Percentiles rank a stretch among this genome's conserved stretches.
phyloP scores from a whole-genome alignment of 2,797 vertebrate species.

The Chelonia mydas region DNA sequence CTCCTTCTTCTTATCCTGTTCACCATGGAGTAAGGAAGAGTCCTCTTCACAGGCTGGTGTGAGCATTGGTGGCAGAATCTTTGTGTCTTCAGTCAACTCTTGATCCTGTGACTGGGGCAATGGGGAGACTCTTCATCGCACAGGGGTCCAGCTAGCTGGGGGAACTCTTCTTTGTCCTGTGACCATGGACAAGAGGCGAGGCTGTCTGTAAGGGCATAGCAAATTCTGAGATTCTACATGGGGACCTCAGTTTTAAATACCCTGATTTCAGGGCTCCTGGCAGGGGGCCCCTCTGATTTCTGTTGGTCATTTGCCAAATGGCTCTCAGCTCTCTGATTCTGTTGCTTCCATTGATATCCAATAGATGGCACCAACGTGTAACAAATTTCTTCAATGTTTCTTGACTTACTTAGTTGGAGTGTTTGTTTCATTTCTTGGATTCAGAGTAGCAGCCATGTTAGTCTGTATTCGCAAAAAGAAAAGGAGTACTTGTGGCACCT shows the following conservation, averaged over 20 bases:
- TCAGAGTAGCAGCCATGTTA: not conserved
- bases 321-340: not conserved
- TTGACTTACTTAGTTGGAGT: not conserved
- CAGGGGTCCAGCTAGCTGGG: not conserved
- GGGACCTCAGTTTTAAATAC: not conserved
- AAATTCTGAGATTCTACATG: not conserved
- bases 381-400: not conserved
- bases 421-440: not conserved
- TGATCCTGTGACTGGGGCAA: not conserved
- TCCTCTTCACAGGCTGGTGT: not conserved
- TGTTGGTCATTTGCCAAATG: not conserved
- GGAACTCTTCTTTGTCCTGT: not conserved
- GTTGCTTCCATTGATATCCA: not conserved
- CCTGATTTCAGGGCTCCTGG: not conserved
- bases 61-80: not conserved
- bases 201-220: not conserved
- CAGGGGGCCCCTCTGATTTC: not conserved
- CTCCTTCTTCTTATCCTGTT: not conserved
- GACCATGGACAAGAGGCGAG: not conserved
- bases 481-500: too few relatives aligned
- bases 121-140: not conserved
- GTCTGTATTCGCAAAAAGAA: too few relatives aligned
- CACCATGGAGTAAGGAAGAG: not conserved
- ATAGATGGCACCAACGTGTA: not conserved
- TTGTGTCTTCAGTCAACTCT: not conserved